Base-by-base conservation (phyloP, 2,888 invertebrate genomes). In the Anthophora plumipes region DNA sequence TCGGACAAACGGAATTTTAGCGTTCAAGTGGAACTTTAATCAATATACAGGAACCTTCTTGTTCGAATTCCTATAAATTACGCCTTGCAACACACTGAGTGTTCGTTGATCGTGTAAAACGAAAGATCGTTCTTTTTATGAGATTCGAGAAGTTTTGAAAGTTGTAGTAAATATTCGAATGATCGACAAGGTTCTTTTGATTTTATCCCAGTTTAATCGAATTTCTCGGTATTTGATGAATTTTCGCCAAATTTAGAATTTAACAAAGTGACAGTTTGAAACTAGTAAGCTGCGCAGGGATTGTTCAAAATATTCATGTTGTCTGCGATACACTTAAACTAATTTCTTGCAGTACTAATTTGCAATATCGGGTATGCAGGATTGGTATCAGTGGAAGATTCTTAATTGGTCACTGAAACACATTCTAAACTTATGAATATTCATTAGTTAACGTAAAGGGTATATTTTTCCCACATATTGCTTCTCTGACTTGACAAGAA, bases 61-160 rank as follows among this genome's bases (percentile, higher is more conserved):
- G 73, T 67, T 67, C 57, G 57, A 54, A 71, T 74, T 54, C 55
- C 55, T 37, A 61, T 70, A 74, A 61, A 72, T 83, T 83, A 82
- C 71, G 63, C 76, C 43, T 39, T 61, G 41, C 52, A 20, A 69
- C 37, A 69, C 37, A 46, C 50, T 43, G 59, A 57, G 70, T 70
- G 70, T 82, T 71, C 76, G 60, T 67, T 64, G 59, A 11, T 1
- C 17, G 7, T 22, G 4, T 12, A 37, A 0, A 7, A 20, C 12
- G 46, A 41, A 41, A 52, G 8, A 50, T 67, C n/a, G n/a, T n/a
- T n/a, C n/a, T 68, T 43, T 63, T 57, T 39, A 2, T 31, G 50
- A 2, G 11, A 20, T 9, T 11, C 11, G 11, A 4, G 17, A 20
- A 11, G 41, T 4, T 54, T 46, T 25, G 46, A 43, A 43, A 17